Percentiles rank a stretch among this genome's conserved stretches.
phyloP scores from a whole-genome alignment of 2,888 invertebrate genomes.

The Cantharis lateralis region DNA sequence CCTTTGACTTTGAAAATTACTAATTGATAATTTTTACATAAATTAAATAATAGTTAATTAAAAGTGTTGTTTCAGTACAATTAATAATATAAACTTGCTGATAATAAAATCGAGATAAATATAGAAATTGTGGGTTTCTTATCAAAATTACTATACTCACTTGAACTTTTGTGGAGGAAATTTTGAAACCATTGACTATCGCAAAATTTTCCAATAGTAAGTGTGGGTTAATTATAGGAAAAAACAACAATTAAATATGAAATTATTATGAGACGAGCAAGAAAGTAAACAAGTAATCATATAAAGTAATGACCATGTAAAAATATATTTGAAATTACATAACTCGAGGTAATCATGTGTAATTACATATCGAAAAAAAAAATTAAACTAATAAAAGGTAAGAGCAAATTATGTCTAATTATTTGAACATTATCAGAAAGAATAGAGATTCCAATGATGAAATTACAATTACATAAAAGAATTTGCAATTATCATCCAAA shows the following conservation, averaged over 20 bases:
- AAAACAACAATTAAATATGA: background rate
- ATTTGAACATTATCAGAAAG: background rate
- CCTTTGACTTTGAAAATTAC: background rate
- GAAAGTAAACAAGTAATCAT: background rate
- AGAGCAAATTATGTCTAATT: background rate
- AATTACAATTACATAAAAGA: background rate
- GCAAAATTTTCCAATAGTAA: background rate
- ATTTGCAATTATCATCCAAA: background rate
- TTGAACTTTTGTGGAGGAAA: background rate
- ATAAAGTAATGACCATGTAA: background rate
- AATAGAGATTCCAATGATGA: background rate
- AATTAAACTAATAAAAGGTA: background rate
- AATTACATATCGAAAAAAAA: background rate
- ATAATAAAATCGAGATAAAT: background rate
- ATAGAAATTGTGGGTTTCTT: background rate
- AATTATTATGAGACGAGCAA: background rate
- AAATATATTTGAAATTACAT: background rate
- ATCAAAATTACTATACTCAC: background rate
- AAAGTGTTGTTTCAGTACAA: background rate
- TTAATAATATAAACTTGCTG: background rate
- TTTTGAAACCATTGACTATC: background rate
- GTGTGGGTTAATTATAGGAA: background rate
- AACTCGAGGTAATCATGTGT: background rate
- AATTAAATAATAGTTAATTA: background rate
- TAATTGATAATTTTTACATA: background rate